phyloP scores from a whole-genome alignment of 2,888 invertebrate species.

The Perizoma flavofasciatum region DNA sequence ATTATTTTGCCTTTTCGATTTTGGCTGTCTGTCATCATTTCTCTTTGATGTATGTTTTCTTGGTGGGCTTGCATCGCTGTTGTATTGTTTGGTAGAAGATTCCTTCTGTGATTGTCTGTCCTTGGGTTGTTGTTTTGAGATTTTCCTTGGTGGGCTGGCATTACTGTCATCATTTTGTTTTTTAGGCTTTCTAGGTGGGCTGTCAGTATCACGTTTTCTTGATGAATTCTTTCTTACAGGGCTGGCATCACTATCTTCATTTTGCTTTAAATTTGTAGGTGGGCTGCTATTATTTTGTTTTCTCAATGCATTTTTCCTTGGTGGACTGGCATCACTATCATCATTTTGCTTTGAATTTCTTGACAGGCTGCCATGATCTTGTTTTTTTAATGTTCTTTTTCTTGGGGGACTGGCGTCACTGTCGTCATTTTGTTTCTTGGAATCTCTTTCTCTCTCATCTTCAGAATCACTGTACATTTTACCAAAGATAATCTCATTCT shows the following conservation, averaged over 20 bases:
- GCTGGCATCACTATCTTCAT: constrained; percentile 64
- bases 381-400: constrained; percentile 36
- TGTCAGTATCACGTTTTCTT: constrained; percentile 1
- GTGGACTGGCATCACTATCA: constrained; percentile 65
- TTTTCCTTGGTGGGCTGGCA: constrained; percentile 16
- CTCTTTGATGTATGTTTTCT: constrained; percentile 10
- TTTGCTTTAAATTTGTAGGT: constrained; percentile 44
- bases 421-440: constrained; percentile 37
- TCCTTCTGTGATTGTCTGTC: constrained; percentile 5
- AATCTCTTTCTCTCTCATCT: constrained; percentile 60
- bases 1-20: constrained; percentile 35
- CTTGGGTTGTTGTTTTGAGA: constrained; percentile 7
- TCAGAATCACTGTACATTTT: constrained; percentile 81
- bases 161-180: constrained; percentile 16
- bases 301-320: no score
- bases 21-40: constrained; percentile 3
- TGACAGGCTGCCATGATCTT: constrained; percentile 51
- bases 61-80: constrained; percentile 13
- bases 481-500: constrained; percentile 73
- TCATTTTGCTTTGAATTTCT: constrained; percentile 45
- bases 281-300: no score
- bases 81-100: constrained; percentile 4
- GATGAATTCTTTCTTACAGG: constrained; percentile 38
- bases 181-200: constrained; percentile 7
- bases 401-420: constrained; percentile 33